Evolutionary conservation across 2,113 vertebrate genomes (phyloP), one percentile per base, ranked within the genome.

Genomic region (Podarcis raffonei): DNA sequence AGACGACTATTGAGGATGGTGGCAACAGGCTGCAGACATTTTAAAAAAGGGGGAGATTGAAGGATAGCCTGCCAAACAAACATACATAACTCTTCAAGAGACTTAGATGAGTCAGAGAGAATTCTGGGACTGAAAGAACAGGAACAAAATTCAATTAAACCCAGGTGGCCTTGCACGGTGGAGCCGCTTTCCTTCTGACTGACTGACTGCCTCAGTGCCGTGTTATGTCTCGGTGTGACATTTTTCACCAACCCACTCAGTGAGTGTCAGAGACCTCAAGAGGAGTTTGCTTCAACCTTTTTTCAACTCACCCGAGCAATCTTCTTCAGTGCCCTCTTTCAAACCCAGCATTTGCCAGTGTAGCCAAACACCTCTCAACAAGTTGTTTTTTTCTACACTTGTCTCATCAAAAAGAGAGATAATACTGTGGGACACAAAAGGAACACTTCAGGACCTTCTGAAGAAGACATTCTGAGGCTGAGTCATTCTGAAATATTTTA

Each of bases 321-420:
- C 87, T 92, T 93, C 86, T 91, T 94, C 92, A 92, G 95, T 93
- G 93, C 94, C 95, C 94, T 94, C 93, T 93, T 93, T 92, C 91
- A 95, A 96, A 95, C 95, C 95, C 95, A 97, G 96, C 95, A 97
- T 95, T 96, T 94, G 95, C 93, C 94, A 96, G 93, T 94, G 94
- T 95, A 96, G 95, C 95, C 91, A 93, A 95, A 90, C 94, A 95
- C 93, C 92, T 95, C 92, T 90, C 91, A 90, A 94, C 91, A 37
- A 90, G 93, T 95, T 95, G 91, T 93, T 92, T 95, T 92, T 95
- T 94, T 96, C 92, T 95, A 92, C 92, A 94, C 91, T 89, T 92
- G 95, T 96, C 96, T 96, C 97, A 95, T 94, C 95, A 90, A 95
- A 92, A 69, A 62, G 97, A 96, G 96, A 97, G 95, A 97, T 94